These are phyloP conservation scores for Calyptomena viridis DNA, from an alignment of 2,113 vertebrate genomes.

Conservation along the genomic window DNA sequence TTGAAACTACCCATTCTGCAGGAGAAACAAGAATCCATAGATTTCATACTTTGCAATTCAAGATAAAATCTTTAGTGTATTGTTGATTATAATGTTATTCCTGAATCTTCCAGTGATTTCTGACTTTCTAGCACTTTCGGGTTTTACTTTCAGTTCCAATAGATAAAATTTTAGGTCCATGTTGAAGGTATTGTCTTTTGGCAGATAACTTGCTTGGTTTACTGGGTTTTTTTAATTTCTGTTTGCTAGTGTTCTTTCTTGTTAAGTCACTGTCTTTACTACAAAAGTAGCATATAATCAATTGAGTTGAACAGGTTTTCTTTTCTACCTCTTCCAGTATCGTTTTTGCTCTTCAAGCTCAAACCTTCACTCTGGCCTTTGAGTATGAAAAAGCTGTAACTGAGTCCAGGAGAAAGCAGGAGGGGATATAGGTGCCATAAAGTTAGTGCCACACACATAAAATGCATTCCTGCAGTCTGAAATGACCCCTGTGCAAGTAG, in stretches of 20 bases:
- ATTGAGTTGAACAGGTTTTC: background rate
- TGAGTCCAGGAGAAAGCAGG: background rate
- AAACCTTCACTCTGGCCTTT: slow-evolving; percentile 2
- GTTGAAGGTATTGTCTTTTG: background rate
- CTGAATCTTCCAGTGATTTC: background rate
- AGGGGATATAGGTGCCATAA: slow-evolving; percentile 35
- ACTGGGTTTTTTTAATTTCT: background rate
- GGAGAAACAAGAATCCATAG: background rate
- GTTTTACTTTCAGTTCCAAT: background rate
- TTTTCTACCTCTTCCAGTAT: background rate
- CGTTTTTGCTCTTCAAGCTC: background rate
- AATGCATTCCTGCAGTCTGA: slow-evolving; percentile 61
- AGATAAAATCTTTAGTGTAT: background rate
- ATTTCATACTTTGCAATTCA: background rate
- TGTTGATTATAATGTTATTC: background rate
- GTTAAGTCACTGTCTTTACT: background rate
- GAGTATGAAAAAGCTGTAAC: background rate
- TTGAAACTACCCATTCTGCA: slow-evolving; percentile 7
- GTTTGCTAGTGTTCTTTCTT: background rate
- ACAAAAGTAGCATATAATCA: background rate
- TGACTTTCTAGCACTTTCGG: background rate
- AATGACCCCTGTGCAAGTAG: slow-evolving; percentile 59
- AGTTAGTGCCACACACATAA: slow-evolving; percentile 42
- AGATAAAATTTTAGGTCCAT: background rate
- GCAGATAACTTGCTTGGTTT: background rate